Base-by-base conservation (phyloP, 2,113 vertebrate genomes). In the Mugil cephalus region DNA sequence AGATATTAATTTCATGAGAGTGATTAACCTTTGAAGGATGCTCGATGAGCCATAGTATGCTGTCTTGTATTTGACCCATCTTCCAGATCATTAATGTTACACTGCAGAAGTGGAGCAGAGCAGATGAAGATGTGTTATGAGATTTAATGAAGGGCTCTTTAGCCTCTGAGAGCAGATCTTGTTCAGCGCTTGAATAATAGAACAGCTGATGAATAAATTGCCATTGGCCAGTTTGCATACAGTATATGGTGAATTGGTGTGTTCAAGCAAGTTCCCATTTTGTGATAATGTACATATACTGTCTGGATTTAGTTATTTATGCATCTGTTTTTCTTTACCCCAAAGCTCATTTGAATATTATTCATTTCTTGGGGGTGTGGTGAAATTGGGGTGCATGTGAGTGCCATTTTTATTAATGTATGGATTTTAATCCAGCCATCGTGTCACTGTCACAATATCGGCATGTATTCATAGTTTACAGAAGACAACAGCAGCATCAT, bases 71-170 rank as follows among this genome's bases (percentile, higher is more conserved):
- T 48, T 77, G 53, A 71, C 53, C 0, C 11, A 53, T 24, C 65
- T 54, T 53, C 36, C 17, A 19, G 13, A 79, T 59, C 53, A 51
- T 83, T 64, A 38, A 30, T 55, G 54, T 70, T 47, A 40, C 10
- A 39, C 7, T 50, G 8, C 17, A 54, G 10, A 55, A 18, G 15
- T 43, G 19, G 11, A 53, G 48, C 40, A 35, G 43, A 53, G 48
- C 5, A 24, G 18, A 52, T n/a, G 17, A 50, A 72, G 66, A 53
- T 45, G 48, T 48, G 17, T 73, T 54, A 40, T 50, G 42, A 69
- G 70, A 56, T 75, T 74, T 70, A 74, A 79, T 71, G 34, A 54
- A 62, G 62, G 18, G 17, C 55, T 67, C 34, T 82, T 85, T 73
- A 58, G 51, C 56, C 71, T 70, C 58, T 35, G 34, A 46, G 66